Base-by-base conservation (phyloP, 2,888 invertebrate species). In the Cerastis rubricosa region DNA sequence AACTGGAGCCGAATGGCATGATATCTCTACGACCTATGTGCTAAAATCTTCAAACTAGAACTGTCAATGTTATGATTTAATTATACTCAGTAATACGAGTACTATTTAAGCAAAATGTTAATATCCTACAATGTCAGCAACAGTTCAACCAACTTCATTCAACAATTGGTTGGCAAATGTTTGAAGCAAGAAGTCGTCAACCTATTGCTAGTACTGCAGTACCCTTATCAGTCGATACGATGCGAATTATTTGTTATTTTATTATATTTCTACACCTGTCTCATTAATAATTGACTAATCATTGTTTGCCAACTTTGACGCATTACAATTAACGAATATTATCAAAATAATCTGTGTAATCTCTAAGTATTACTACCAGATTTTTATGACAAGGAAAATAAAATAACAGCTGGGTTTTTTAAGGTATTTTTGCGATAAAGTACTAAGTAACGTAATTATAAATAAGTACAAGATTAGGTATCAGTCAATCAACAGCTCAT, bases 291-390 rank as follows among this genome's bases (percentile, higher is more conserved):
- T 25, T 35, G 11, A 3, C 25, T 2, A 43, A 59, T 65, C 71
- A 78, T 64, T 78, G 64, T 78, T 78, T 78, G 14, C 35, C 43
- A 43, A 70, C 57, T 78, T 70, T 78, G 78, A 78, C 71, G 71
- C 43, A 71, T n/a, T 43, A n/a, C n/a, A 43, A 45, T 65, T 45
- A 49, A 14, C 0, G 57, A 65, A 71, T 25, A 40, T 54, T 40
- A 40, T 45, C 45, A 29, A 40, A 29, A 59, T 78, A 25, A 71
- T 78, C 43, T 35, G 9, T 65, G 17, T 49, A 64, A 71, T 76
- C 76, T 76, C 17, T 57, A 64, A 64, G 43, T 64, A 57, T 61
- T 67, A n/a, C 47, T 57, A 49, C 11, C 29, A 57, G 47, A 78
- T 75, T 67, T 76, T 49, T 49, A 49, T 43, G n/a, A 67, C 47